Evolutionary conservation across 2,888 invertebrate genomes (phyloP).

Genomic region (Chouioia cunea): DNA sequence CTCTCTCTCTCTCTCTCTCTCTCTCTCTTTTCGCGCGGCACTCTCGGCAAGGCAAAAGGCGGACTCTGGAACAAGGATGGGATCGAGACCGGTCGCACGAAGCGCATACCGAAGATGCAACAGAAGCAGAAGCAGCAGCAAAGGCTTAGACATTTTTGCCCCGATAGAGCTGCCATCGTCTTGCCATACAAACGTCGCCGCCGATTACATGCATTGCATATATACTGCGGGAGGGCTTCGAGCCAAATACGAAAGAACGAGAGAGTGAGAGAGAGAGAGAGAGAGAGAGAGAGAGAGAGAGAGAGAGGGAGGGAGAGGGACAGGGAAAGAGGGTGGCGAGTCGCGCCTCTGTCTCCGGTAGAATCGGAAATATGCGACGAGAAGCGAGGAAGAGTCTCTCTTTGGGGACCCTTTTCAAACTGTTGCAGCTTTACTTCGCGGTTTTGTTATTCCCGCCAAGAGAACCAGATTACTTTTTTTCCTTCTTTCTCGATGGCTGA

Average conservation of each 20-base stretch:
- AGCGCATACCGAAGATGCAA: constrained; percentile 36
- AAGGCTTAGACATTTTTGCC: constrained; percentile 23
- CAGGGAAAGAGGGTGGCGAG: no score
- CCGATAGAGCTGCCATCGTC: constrained; percentile 66
- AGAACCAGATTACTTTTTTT: no score
- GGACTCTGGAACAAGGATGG: constrained; percentile 36
- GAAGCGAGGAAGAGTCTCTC: no score
- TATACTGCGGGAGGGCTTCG: constrained; percentile 19
- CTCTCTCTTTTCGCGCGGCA: constrained; percentile 38
- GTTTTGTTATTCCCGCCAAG: no score
- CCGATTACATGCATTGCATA: constrained; percentile 56
- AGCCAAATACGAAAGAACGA: not conserved
- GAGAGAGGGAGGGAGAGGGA: no score
- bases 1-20: constrained; percentile 33
- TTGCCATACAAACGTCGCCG: constrained; percentile 66
- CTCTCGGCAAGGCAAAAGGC: constrained; percentile 21
- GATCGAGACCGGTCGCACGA: constrained; percentile 42
- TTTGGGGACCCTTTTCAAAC: no score
- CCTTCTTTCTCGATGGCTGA: no score
- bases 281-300: constrained; percentile 13
- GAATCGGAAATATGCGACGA: no score
- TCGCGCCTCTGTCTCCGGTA: no score
- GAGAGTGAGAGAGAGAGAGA: constrained; percentile 29
- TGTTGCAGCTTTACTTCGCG: no score
- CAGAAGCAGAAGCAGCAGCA: constrained; percentile 2